A percentile compares a stretch with the other conserved stretches of the same genome.
Evolutionary conservation across 2,888 invertebrate genomes (phyloP).

Genomic region (Andrena trimmerana): DNA sequence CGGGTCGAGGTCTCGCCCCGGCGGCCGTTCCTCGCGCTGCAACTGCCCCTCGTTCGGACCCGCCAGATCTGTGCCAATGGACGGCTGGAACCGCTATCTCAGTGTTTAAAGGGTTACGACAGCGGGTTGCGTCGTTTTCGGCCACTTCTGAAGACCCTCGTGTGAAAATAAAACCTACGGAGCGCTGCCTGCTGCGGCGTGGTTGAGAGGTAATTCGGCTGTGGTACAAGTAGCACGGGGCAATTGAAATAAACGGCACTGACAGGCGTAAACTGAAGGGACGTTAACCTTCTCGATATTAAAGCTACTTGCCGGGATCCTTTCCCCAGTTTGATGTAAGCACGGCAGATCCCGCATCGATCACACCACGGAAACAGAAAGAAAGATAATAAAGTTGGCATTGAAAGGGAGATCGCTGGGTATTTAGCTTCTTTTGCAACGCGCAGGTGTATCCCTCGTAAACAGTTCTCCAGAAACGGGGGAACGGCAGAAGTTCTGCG

Average conservation of each 20-base stretch:
- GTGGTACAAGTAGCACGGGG: conserved; percentile 6
- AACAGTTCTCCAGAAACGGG: conserved; percentile 45
- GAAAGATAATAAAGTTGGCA: conserved; percentile 24
- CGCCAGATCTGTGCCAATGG: conserved; percentile 47
- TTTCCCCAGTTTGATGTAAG: no score
- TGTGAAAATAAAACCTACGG: conserved; percentile 47
- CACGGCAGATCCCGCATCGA: no score
- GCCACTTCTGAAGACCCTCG: conserved; percentile 10
- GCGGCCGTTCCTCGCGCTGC: conserved; percentile 21
- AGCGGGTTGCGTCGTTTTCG: conserved; percentile 37
- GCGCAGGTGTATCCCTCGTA: conserved; percentile 36
- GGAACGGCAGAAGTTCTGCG: conserved; percentile 62
- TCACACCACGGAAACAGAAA: no score
- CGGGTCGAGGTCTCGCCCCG: conserved; percentile 32
- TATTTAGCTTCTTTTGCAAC: conserved; percentile 35
- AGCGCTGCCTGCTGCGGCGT: background rate
- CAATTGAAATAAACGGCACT: conserved; percentile 50
- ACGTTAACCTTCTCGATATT: conserved; percentile 2
- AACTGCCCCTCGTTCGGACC: conserved; percentile 19
- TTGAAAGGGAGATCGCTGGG: conserved; percentile 38
- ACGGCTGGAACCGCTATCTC: conserved; percentile 42
- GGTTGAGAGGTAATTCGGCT: conserved; percentile 25
- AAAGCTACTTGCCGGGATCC: background rate
- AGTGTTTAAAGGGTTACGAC: conserved; percentile 54
- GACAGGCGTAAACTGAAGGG: background rate